Conservation (phyloP, 1,140 invertebrate species). For the Drosophila truncata region DNA sequence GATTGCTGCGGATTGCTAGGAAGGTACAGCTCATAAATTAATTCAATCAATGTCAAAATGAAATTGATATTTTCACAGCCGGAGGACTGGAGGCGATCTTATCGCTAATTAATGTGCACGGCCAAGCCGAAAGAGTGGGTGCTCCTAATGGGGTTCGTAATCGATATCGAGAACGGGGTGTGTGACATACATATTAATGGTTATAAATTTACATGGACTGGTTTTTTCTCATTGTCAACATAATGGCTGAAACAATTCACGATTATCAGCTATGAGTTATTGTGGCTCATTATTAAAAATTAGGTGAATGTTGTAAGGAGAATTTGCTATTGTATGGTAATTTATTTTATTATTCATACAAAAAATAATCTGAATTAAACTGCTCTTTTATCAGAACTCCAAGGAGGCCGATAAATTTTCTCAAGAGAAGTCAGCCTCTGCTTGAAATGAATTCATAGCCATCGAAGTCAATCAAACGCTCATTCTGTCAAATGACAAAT, state of each 20-base stretch:
- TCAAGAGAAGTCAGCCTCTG: background rate
- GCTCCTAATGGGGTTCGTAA: constrained; percentile 32
- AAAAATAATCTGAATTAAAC: background rate
- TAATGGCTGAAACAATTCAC: constrained; percentile 1
- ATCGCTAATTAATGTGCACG: constrained; percentile 73
- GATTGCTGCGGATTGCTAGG: constrained; percentile 12
- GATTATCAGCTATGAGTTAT: constrained; percentile 29
- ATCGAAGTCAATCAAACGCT: constrained; percentile 77
- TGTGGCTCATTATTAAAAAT: constrained; percentile 15
- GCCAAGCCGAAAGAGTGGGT: constrained; percentile 9
- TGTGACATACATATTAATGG: constrained; percentile 55
- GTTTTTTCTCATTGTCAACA: constrained; percentile 28
- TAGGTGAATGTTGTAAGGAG: background rate
- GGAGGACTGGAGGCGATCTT: constrained; percentile 51
- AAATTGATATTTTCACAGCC: constrained; percentile 62
- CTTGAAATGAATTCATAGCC: constrained; percentile 47
- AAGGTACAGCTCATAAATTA: constrained; percentile 63
- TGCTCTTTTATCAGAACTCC: background rate
- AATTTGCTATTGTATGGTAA: background rate
- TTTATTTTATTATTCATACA: background rate
- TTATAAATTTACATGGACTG: constrained; percentile 56
- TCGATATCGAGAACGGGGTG: constrained; percentile 25
- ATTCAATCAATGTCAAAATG: constrained; percentile 76
- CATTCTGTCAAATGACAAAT: constrained; percentile 83
- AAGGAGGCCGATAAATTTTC: background rate